Evolutionary conservation across 1,140 invertebrate species (phyloP), one percentile per base, ranked within the genome.

Genomic region (Dendrolimus kikuchii): DNA sequence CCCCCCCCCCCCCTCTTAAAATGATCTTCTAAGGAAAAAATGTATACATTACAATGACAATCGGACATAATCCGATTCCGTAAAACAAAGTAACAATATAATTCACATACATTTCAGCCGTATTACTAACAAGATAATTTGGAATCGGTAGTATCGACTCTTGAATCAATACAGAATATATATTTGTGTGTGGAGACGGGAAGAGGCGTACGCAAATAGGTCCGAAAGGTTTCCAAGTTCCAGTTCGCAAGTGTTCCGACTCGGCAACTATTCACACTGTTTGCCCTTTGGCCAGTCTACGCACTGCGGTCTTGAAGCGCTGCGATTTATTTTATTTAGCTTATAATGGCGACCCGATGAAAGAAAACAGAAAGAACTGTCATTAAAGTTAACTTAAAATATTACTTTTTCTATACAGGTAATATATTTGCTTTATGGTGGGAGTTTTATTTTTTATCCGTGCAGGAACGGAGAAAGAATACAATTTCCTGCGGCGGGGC

Each of bases 151-250:
- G 23, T 3, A 23, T 23, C 23, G 23, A 23, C 1, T 23, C 23
- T 23, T 23, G 23, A 23, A 23, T 23, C 23, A 23, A 23, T 23
- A 23, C 23, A 23, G 23, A 23, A 23, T 23, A 23, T 2, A 1
- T 23, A 23, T 23, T 23, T 39, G 23, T 43, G 40, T 49, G 36
- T 54, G 38, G 41, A 47, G 57, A 50, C 40, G 55, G 59, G 59
- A 58, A 64, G 55, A 49, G 51, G 41, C 53, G 47, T 55, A 62
- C 57, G 63, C 63, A 65, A 65, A 65, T 65, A 65, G 56, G 59
- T 41, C 40, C 51, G 42, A 9, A 50, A 46, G 54, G 54, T 44
- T 37, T 49, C 53, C 36, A 57, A 64, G 50, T 62, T 59, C 45
- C 46, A 36, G 43, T 49, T 36, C 52, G 39, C 40, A 51, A 54